Evolutionary conservation across 2,797 vertebrate genomes (phyloP), one percentile per base, ranked within the genome.

Genomic region (Ambastaia sidthimunki): DNA sequence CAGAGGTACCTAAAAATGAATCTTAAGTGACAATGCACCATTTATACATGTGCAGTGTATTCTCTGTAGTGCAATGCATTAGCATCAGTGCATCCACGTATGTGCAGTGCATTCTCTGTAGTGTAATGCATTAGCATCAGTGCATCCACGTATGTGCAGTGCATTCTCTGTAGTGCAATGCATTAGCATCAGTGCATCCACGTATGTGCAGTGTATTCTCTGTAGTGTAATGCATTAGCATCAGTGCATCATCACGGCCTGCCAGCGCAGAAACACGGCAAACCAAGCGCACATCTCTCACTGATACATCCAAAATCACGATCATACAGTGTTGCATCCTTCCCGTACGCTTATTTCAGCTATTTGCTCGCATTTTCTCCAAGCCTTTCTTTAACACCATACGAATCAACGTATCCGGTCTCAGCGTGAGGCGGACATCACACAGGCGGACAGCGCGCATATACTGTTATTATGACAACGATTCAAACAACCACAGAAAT

Each of bases 171-270:
- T 41, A 41, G 37, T 41, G 37, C 9, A 41, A 41, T 41, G 7
- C 7, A 41, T 6, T 28, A 28, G 28, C 28, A 28, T 28, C 28
- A 28, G 28, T 28, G 34, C 34, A 37, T 37, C 4, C 34, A 37
- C 7, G 34, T 37, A 37, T 37, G 34, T 37, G 34, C 34, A 37
- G 34, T 37, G 6, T 7, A 28, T 28, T 28, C 28, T 37, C 34
- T 37, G 7, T 41, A 41, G 37, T 10, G 7, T 41, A 9, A 41
- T 7, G 28, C 28, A 28, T 28, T 28, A 9, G 37, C 37, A 41
- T 19, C 65, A 57, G 74, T 28, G 63, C 65, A 10, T 25, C n/a
- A 50, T 67, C 55, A 47, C 19, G 66, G 63, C 74, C 63, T 65
- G 18, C 52, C 71, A 74, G 52, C n/a, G 70, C 41, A 28, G 62